Evolutionary conservation across 2,888 invertebrate genomes (phyloP).

Genomic region (Cordilura impudica): DNA sequence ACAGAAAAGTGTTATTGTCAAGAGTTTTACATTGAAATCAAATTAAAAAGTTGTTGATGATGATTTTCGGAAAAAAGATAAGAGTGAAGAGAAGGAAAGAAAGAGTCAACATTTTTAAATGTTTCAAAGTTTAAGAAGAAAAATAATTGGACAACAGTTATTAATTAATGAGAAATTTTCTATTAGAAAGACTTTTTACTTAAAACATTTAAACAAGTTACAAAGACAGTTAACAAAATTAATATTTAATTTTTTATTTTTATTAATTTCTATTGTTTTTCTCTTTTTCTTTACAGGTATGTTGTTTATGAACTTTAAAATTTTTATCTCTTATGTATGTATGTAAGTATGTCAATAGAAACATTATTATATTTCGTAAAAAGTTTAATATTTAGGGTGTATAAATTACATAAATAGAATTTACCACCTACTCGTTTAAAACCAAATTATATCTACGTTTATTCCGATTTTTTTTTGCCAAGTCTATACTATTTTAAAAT

Average conservation of each 20-base stretch:
- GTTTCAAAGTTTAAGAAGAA: not conserved
- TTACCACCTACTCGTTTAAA: no score
- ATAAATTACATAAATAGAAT: no score
- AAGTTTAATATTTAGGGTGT: no score
- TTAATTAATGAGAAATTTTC: slow-evolving; percentile 8
- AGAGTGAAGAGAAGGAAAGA: slow-evolving; percentile 1
- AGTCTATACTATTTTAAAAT: no score
- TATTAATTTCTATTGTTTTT: not conserved
- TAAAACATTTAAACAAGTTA: not conserved
- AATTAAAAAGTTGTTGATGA: slow-evolving; percentile 40
- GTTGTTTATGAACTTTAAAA: not conserved
- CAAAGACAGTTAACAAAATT: not conserved
- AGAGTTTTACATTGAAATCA: slow-evolving; percentile 36
- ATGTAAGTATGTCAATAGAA: no score
- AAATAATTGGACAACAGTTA: slow-evolving; percentile 10
- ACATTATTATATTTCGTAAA: no score
- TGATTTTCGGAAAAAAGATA: not conserved
- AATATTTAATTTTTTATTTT: slow-evolving; percentile 9
- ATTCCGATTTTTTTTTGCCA: not conserved
- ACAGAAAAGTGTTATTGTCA: slow-evolving; percentile 31
- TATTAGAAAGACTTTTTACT: not conserved
- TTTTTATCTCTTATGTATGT: no score
- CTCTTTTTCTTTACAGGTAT: slow-evolving; percentile 25
- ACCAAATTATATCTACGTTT: no score
- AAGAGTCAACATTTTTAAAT: slow-evolving; percentile 19